Percentiles rank a stretch among this genome's conserved stretches.
phyloP scores from a whole-genome alignment of 2,797 vertebrate species.

The Graptemys geographica region DNA sequence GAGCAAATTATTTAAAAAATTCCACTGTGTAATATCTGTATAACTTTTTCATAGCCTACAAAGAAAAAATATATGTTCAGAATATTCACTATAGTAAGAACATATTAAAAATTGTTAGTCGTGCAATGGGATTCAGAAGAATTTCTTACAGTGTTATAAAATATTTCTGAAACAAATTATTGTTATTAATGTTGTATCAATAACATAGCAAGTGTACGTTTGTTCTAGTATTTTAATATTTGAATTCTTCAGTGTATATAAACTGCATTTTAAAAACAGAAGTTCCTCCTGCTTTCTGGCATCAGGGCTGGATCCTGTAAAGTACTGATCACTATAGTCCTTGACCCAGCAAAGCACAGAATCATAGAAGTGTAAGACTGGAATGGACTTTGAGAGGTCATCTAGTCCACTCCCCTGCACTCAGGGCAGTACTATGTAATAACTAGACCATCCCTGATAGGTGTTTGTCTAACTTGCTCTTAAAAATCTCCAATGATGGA shows the following conservation, averaged over 20 bases:
- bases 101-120: slow-evolving; percentile 12
- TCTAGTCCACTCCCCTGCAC: background rate
- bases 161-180: slow-evolving; percentile 22
- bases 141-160: slow-evolving; percentile 50
- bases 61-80: slow-evolving; percentile 3
- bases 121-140: slow-evolving; percentile 26
- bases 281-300: background rate
- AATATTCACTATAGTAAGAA: background rate
- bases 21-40: slow-evolving; percentile 1
- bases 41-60: slow-evolving; percentile 29
- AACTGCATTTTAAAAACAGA: slow-evolving; percentile 42
- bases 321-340: background rate
- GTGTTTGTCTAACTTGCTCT: background rate
- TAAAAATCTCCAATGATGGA: background rate
- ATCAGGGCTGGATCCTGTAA: background rate
- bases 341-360: background rate
- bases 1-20: slow-evolving; percentile 25
- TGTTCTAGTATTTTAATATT: background rate
- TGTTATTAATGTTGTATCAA: slow-evolving; percentile 28
- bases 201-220: background rate
- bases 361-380: background rate
- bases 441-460: background rate
- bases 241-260: slow-evolving; percentile 22
- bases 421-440: background rate
- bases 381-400: background rate